Evolutionary conservation across 2,797 vertebrate species (phyloP).

Genomic region (Cephalopachus bancanus): DNA sequence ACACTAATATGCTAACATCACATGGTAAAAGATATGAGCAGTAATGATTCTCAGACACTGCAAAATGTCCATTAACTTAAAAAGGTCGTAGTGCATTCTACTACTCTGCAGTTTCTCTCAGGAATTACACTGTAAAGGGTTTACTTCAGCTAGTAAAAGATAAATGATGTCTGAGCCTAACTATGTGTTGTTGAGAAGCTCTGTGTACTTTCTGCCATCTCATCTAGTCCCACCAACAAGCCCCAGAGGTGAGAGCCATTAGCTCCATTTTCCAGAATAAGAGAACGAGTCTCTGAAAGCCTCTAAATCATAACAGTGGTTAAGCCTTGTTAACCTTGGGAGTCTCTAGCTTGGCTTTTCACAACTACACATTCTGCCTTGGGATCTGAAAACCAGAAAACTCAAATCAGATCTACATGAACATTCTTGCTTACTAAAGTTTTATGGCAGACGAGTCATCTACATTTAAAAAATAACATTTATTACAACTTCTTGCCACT

Average conservation of each 20-base stretch:
- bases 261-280: neutral
- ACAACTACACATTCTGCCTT: neutral
- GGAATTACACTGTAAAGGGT: slow-evolving; percentile 33
- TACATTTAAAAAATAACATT: neutral
- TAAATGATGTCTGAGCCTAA: slow-evolving; percentile 43
- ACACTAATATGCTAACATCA: neutral
- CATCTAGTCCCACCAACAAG: neutral
- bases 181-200: neutral
- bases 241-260: neutral
- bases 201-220: neutral
- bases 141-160: slow-evolving; percentile 29
- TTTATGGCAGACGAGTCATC: neutral
- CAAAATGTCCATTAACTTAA: neutral
- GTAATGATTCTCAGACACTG: neutral
- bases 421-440: neutral
- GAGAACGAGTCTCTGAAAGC: slow-evolving; percentile 16
- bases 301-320: neutral
- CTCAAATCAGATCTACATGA: neutral
- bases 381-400: neutral
- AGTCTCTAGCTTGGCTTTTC: neutral
- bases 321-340: neutral
- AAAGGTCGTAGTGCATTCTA: neutral
- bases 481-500: neutral
- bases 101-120: neutral
- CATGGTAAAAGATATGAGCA: neutral